Evolutionary conservation across 2,888 invertebrate species (phyloP).

Genomic region (Alviniconcha strummeri): DNA sequence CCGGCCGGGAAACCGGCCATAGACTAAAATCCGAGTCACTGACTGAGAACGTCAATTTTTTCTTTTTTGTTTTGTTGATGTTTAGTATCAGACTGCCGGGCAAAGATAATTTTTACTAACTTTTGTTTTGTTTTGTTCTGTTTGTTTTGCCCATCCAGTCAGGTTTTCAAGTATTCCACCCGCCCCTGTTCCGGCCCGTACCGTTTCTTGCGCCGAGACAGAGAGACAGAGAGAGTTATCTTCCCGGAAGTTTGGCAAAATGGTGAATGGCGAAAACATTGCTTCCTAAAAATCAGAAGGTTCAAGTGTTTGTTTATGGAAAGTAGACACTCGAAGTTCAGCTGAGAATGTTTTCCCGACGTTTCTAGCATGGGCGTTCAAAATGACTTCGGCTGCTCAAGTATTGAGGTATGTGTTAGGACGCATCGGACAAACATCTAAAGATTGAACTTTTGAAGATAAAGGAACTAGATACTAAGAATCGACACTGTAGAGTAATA

Average conservation of each 20-base stretch:
- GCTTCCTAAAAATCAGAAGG: background rate
- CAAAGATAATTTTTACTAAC: background rate
- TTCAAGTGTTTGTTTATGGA: background rate
- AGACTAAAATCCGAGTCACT: too few species aligned
- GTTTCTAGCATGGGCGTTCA: background rate
- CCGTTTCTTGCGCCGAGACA: background rate
- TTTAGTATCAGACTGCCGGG: too few species aligned
- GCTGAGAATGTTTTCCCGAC: constrained; percentile 1
- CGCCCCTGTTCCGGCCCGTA: background rate
- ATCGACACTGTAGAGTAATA: background rate
- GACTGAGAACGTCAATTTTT: too few species aligned
- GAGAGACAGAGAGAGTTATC: constrained; percentile 1
- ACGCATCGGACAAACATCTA: background rate
- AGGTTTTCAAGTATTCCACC: background rate
- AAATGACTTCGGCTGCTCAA: constrained; percentile 60
- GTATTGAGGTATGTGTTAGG: constrained; percentile 49
- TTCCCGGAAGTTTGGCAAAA: background rate
- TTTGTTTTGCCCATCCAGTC: background rate
- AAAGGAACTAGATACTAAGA: background rate
- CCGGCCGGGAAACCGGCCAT: too few species aligned
- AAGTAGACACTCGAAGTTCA: background rate
- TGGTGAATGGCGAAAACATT: background rate
- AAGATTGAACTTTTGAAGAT: background rate
- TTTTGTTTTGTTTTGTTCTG: background rate
- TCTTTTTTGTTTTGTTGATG: too few species aligned